Percentiles rank a stretch among this genome's conserved stretches.
Conservation (phyloP, 2,113 vertebrate genomes). For the Anguilla rostrata region DNA sequence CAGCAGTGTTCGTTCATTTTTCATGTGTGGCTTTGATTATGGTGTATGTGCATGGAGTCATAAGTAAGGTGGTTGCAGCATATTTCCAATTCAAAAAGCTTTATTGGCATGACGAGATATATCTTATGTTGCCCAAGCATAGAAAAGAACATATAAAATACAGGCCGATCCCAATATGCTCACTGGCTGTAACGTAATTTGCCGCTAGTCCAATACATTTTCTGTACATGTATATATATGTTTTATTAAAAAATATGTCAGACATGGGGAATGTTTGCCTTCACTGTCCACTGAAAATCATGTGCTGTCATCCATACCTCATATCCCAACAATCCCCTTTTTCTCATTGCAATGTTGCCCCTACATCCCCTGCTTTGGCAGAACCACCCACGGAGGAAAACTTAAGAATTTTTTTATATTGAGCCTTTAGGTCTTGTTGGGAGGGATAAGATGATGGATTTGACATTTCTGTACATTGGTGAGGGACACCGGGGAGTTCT, state of each 20-base stretch:
- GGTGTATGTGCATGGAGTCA: too few relatives aligned
- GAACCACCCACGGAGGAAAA: slow-evolving; percentile 85
- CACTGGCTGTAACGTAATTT: too few relatives aligned
- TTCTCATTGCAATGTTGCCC: slow-evolving; percentile 70
- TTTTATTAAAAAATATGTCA: neutral
- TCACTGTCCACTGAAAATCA: slow-evolving; percentile 48
- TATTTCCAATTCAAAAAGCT: neutral
- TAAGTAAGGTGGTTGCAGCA: neutral
- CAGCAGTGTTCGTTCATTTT: neutral
- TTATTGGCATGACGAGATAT: too few relatives aligned
- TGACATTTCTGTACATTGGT: slow-evolving; percentile 76
- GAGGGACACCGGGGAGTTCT: slow-evolving; percentile 76
- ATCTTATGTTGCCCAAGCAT: too few relatives aligned
- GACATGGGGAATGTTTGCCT: slow-evolving; percentile 46
- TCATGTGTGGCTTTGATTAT: neutral
- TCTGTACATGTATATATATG: neutral
- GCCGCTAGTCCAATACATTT: too few relatives aligned
- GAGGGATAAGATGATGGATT: slow-evolving; percentile 40
- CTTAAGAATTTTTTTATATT: slow-evolving; percentile 85
- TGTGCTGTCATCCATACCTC: slow-evolving; percentile 7
- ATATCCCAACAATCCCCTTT: slow-evolving; percentile 29
- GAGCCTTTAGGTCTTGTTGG: slow-evolving; percentile 68
- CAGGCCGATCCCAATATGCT: too few relatives aligned
- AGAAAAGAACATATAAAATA: too few relatives aligned
- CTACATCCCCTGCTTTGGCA: neutral